Conservation (phyloP, 2,113 vertebrate genomes). For the Xiphophorus couchianus region DNA sequence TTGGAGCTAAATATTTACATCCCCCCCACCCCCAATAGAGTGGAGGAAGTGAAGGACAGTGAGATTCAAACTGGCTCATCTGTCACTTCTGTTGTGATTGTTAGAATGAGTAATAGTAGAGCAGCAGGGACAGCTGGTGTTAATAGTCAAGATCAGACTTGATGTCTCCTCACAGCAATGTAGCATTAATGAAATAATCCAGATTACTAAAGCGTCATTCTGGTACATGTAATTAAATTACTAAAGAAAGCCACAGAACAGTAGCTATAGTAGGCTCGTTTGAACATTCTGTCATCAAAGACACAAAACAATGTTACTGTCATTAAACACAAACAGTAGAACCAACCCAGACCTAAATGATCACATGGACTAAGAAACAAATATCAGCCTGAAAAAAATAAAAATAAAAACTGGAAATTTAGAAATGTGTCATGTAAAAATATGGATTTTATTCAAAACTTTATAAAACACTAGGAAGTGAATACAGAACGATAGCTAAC, state of each 20-base stretch:
- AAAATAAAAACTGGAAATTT: no score
- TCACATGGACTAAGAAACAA: no score
- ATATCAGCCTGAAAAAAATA: no score
- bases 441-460: no score
- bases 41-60: not conserved
- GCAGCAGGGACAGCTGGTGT: conserved; percentile 39
- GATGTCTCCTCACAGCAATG: conserved; percentile 16
- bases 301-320: not conserved
- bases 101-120: conserved; percentile 29
- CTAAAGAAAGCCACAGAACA: conserved; percentile 19
- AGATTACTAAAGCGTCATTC: conserved; percentile 25
- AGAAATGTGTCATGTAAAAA: no score
- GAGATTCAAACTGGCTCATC: not conserved
- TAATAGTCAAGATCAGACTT: conserved; percentile 45
- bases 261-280: not conserved
- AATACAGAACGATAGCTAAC: no score
- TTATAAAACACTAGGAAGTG: no score
- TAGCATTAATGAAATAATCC: conserved; percentile 26
- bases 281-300: not conserved
- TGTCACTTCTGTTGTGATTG: conserved; percentile 10
- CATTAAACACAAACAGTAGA: no score
- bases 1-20: no score
- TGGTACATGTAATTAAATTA: conserved; percentile 30
- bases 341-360: no score
- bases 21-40: not conserved